A percentile compares a stretch with the other conserved stretches of the same genome.
Conservation (phyloP, 2,797 vertebrate species). For the Valencia hispanica region DNA sequence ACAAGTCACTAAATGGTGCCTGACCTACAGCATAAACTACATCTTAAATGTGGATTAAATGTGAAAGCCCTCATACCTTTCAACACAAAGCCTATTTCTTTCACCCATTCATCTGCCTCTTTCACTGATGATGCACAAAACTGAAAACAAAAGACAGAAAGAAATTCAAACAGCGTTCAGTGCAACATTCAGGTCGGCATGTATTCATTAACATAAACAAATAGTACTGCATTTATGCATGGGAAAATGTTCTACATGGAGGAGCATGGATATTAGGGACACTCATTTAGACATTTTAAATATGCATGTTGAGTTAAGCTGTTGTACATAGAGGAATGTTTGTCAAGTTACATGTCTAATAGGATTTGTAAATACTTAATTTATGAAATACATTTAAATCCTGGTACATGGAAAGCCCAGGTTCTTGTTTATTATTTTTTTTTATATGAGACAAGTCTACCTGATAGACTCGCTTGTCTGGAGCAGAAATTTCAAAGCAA, state of each 20-base stretch:
- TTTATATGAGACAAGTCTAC: constrained; percentile 64
- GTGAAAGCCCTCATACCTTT: constrained; percentile 81
- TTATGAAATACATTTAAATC: background rate
- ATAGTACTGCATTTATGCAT: constrained; percentile 71
- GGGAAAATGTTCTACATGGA: constrained; percentile 65
- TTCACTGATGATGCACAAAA: constrained; percentile 91
- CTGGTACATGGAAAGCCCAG: background rate
- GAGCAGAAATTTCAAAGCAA: constrained; percentile 95
- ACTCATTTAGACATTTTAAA: constrained; percentile 58
- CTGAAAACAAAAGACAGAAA: constrained; percentile 75
- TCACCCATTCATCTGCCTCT: constrained; percentile 96
- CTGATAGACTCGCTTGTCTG: constrained; percentile 96
- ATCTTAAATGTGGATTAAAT: too few species aligned
- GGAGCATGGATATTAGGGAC: constrained; percentile 48
- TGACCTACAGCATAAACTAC: too few species aligned
- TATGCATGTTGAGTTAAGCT: constrained; percentile 39
- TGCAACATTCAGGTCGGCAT: constrained; percentile 55
- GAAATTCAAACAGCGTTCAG: constrained; percentile 64
- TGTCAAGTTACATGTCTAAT: background rate
- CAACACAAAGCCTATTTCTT: constrained; percentile 90
- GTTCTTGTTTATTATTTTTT: background rate
- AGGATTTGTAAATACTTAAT: background rate
- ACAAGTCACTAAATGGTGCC: background rate
- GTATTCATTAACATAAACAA: constrained; percentile 75
- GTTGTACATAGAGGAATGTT: constrained; percentile 45